These are phyloP conservation scores for Macquaria australasica DNA, from an alignment of 2,113 vertebrate genomes.

Conservation along the genomic window DNA sequence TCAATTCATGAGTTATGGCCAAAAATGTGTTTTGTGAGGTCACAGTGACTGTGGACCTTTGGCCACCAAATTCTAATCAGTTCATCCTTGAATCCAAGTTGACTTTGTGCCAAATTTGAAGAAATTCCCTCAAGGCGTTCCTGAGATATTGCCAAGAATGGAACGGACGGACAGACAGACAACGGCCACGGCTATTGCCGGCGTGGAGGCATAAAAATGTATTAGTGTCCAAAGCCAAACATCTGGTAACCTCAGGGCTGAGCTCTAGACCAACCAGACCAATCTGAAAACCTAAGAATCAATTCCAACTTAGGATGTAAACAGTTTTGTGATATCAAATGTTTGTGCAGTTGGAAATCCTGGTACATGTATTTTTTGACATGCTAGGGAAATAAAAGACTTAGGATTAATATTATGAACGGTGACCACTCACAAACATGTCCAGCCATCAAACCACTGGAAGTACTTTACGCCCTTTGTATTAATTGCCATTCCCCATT, in stretches of 20 bases:
- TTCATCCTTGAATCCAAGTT: too few relatives aligned
- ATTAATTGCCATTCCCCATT: constrained; percentile 46
- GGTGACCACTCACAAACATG: neutral
- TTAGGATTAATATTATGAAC: neutral
- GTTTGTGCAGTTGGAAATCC: neutral
- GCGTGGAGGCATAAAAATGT: neutral
- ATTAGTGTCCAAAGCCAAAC: neutral
- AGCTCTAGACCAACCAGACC: neutral
- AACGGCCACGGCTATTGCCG: too few relatives aligned
- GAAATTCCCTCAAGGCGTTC: too few relatives aligned
- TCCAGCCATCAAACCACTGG: constrained; percentile 46
- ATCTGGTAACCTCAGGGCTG: neutral
- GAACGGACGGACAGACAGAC: too few relatives aligned
- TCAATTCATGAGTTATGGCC: too few relatives aligned
- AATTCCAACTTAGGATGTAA: neutral
- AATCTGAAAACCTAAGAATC: neutral
- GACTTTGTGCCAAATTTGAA: too few relatives aligned
- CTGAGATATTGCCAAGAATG: too few relatives aligned
- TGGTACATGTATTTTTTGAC: neutral
- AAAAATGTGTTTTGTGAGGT: too few relatives aligned
- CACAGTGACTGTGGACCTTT: too few relatives aligned
- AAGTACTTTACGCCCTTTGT: constrained; percentile 60
- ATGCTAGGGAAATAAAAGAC: neutral
- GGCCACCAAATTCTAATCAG: too few relatives aligned
- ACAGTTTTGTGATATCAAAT: neutral